These are phyloP conservation scores for Pectinophora gossypiella DNA, from an alignment of 1,140 invertebrate genomes.

Conservation along the genomic window DNA sequence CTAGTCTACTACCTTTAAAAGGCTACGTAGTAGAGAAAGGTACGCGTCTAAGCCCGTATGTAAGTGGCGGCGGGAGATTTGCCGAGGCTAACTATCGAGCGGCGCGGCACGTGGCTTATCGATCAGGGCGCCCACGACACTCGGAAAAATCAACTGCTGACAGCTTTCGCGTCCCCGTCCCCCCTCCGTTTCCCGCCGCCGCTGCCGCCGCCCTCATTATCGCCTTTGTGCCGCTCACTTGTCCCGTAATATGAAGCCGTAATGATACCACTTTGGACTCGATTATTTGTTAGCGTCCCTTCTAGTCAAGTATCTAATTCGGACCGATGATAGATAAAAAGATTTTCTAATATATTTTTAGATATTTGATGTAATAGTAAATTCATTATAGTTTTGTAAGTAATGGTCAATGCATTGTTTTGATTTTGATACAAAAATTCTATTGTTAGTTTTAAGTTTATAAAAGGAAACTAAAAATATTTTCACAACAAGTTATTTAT, in stretches of 20 bases:
- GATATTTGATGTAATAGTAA: too few species aligned
- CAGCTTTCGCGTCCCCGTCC: slow-evolving; percentile 43
- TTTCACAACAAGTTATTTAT: not conserved
- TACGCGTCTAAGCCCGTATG: too few species aligned
- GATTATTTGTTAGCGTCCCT: slow-evolving; percentile 39
- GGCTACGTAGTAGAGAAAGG: too few species aligned
- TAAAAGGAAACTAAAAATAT: not conserved
- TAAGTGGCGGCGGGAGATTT: slow-evolving; percentile 67
- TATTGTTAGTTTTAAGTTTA: not conserved
- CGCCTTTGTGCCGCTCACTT: slow-evolving; percentile 68
- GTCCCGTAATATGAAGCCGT: slow-evolving; percentile 66
- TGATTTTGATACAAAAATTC: not conserved
- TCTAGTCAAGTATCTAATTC: slow-evolving; percentile 19
- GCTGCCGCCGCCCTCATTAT: slow-evolving; percentile 57
- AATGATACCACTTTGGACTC: slow-evolving; percentile 56
- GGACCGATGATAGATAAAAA: too few species aligned
- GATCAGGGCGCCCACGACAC: slow-evolving; percentile 69
- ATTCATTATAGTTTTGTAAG: too few species aligned
- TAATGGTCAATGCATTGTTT: not conserved
- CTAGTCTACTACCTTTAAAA: too few species aligned
- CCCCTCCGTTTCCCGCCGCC: slow-evolving; percentile 14
- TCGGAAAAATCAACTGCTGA: slow-evolving; percentile 73
- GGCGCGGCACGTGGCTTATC: slow-evolving; percentile 68
- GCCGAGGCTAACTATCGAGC: slow-evolving; percentile 68
- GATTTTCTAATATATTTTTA: too few species aligned